Base-by-base conservation (phyloP, 1,140 invertebrate species). In the Solenopsis fugax region DNA sequence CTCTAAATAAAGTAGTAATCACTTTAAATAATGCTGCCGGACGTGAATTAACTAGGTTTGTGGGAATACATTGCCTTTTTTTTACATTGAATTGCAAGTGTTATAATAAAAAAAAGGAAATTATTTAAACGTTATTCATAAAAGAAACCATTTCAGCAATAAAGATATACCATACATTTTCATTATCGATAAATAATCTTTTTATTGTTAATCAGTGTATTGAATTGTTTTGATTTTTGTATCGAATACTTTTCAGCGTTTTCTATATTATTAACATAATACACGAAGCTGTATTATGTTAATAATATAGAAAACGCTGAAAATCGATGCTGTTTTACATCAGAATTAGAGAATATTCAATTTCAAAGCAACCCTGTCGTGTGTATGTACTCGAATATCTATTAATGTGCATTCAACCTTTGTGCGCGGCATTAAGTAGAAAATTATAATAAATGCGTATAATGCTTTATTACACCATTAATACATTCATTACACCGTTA, bases 311-410 rank as follows among this genome's bases (percentile, higher is more conserved):
- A n/a, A n/a, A n/a, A n/a, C n/a, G n/a, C n/a, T n/a, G n/a, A n/a
- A n/a, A n/a, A n/a, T n/a, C 2, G 16, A 76, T 21, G 29, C 10
- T 50, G 5, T 78, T 48, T 65, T 41, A 34, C 1, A 16, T 34
- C 12, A 50, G 12, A 64, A 77, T 34, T 21, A 24, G 18, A 77
- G 45, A 77, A 78, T 77, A 64, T 78, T 64, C 29, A 78, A 65
- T 65, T 78, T 50, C 45, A 78, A 78, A 37, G n/a, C 6, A 77
- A 62, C 21, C 48, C 7, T 62, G 10, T 29, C 4, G 37, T 18
- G 48, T n/a, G n/a, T n/a, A n/a, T 18, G 13, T 4, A 0, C 4
- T 54, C 29, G 12, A 29, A 6, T 77, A n/a, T 64, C 16, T 13
- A 21, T 77, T 77, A 48, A 65, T 65, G 60, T 65, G n/a, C 7